Conservation (phyloP, 1,140 invertebrate genomes). For the Potamilus streckersoni region DNA sequence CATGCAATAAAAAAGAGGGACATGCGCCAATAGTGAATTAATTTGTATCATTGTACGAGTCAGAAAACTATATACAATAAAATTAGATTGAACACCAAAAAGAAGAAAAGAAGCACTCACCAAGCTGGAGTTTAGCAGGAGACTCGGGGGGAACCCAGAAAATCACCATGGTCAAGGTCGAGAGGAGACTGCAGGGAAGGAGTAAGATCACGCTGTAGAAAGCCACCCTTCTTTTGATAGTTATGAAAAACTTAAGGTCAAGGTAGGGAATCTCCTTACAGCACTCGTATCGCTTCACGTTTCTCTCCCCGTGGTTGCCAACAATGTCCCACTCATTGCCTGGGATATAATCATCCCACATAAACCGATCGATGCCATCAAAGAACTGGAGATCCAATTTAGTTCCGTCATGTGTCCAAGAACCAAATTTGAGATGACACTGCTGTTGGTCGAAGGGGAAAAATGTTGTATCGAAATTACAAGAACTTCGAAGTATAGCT, state of each 20-base stretch:
- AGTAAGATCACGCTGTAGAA: constrained; percentile 68
- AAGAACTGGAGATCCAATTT: constrained; percentile 64
- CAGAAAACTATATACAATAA: too few relatives aligned
- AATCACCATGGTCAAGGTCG: constrained; percentile 65
- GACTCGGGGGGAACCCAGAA: constrained; percentile 70
- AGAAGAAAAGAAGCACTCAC: constrained; percentile 44
- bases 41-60: too few relatives aligned
- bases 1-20: too few relatives aligned
- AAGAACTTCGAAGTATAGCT: constrained; percentile 98
- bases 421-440: constrained; percentile 66
- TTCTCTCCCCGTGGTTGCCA: constrained; percentile 46
- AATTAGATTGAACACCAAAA: too few relatives aligned
- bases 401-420: constrained; percentile 66
- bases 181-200: constrained; percentile 65
- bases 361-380: constrained; percentile 48
- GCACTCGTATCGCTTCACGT: constrained; percentile 62
- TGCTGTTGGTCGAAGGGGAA: constrained; percentile 67
- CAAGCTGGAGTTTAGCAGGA: constrained; percentile 67
- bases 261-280: constrained; percentile 65
- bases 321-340: constrained; percentile 67
- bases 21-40: too few relatives aligned
- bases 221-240: constrained; percentile 61
- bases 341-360: constrained; percentile 61
- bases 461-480: constrained; percentile 74
- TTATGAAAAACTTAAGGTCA: constrained; percentile 64